These are phyloP conservation scores for Serranus cabrilla DNA, from an alignment of 2,797 vertebrate genomes.

Conservation along the genomic window DNA sequence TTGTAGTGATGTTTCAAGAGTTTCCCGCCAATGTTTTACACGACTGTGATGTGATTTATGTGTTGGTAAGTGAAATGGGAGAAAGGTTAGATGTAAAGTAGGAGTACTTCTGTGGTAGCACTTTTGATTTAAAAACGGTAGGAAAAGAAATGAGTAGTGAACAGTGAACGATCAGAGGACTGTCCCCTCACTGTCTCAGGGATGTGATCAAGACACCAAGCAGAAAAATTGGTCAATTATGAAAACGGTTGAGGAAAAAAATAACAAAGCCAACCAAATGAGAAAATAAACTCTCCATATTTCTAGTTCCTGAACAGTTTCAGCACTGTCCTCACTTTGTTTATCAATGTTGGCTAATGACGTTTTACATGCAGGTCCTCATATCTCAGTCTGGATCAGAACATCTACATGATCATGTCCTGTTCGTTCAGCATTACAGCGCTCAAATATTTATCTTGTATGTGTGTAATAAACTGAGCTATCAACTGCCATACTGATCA, in stretches of 20 bases:
- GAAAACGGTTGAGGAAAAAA: background rate
- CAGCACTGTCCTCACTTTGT: conserved; percentile 29
- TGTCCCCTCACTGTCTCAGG: conserved; percentile 71
- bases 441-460: conserved; percentile 71
- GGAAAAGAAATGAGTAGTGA: conserved; percentile 21
- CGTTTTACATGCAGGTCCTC: conserved; percentile 39
- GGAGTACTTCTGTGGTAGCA: conserved; percentile 54
- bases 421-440: conserved; percentile 49
- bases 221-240: background rate
- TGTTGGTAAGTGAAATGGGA: conserved; percentile 32
- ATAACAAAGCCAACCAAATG: conserved; percentile 8
- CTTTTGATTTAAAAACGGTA: conserved; percentile 58
- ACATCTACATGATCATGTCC: conserved; percentile 47
- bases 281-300: conserved; percentile 1
- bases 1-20: conserved; percentile 22
- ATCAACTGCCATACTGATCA: conserved; percentile 58
- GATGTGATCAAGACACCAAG: conserved; percentile 63
- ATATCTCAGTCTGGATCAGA: conserved; percentile 40
- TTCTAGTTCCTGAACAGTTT: conserved; percentile 24
- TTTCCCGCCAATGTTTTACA: conserved; percentile 37
- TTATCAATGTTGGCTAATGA: conserved; percentile 31
- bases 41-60: conserved; percentile 28
- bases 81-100: conserved; percentile 18
- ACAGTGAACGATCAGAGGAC: conserved; percentile 28
- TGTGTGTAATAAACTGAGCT: conserved; percentile 78